These are phyloP conservation scores for Micromussa lordhowensis DNA, from an alignment of 92 coral and sea anemone species.

Conservation along the genomic window DNA sequence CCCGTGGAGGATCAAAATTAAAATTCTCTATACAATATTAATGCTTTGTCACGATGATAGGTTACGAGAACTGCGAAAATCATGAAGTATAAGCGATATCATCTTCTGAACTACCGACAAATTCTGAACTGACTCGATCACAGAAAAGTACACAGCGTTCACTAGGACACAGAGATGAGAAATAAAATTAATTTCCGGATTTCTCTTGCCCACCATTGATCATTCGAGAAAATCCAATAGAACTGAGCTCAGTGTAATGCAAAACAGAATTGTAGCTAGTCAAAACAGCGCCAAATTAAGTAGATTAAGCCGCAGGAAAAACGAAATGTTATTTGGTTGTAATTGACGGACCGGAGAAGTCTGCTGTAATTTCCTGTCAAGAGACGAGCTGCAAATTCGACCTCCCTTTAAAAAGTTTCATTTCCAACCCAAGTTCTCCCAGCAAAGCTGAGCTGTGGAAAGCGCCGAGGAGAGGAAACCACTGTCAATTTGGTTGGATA, in stretches of 20 bases:
- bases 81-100: not conserved
- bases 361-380: conserved; percentile 8
- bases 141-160: not conserved
- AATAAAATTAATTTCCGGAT: not conserved
- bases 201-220: not conserved
- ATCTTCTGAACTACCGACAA: not conserved
- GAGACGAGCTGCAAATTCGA: not conserved
- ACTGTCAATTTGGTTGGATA: not conserved
- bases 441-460: not conserved
- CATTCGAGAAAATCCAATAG: not conserved
- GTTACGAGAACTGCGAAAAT: not conserved
- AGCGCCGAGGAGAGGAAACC: not conserved
- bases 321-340: not conserved
- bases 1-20: not conserved
- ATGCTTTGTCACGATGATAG: not conserved
- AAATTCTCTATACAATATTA: not conserved
- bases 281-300: conserved; percentile 11
- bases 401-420: not conserved
- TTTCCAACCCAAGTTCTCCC: not conserved
- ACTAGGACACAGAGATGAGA: not conserved
- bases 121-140: not conserved
- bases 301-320: not conserved
- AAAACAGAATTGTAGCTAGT: not conserved
- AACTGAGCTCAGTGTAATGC: not conserved
- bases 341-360: not conserved